Percentiles rank a stretch among this genome's conserved stretches.
Conservation (phyloP, 2,888 invertebrate genomes). For the Sinelater perroti region DNA sequence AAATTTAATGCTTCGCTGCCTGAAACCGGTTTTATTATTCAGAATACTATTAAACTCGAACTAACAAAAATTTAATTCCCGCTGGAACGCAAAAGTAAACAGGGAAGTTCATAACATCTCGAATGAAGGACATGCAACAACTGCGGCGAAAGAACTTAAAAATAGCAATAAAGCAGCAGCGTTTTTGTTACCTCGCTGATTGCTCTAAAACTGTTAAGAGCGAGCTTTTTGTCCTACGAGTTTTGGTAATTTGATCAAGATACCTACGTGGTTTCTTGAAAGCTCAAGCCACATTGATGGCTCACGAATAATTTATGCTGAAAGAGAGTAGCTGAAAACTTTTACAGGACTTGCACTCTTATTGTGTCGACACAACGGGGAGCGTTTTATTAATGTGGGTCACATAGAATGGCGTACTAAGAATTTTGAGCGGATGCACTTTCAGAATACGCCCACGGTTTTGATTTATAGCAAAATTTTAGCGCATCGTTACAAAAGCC, state of each 20-base stretch:
- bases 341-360: constrained; percentile 41
- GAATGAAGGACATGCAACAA: too few relatives aligned
- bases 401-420: constrained; percentile 25
- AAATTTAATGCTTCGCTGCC: constrained; percentile 28
- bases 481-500: background rate
- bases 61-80: too few relatives aligned
- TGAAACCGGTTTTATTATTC: constrained; percentile 26
- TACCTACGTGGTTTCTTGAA: constrained; percentile 53
- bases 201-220: constrained; percentile 37
- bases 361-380: constrained; percentile 32
- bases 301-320: constrained; percentile 56
- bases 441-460: constrained; percentile 10
- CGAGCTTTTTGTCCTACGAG: constrained; percentile 48
- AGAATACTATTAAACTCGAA: too few relatives aligned
- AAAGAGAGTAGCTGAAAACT: constrained; percentile 56
- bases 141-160: constrained; percentile 24
- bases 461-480: constrained; percentile 25
- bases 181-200: constrained; percentile 31
- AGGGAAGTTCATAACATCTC: too few relatives aligned
- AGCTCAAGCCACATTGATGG: constrained; percentile 55
- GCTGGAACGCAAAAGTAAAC: too few relatives aligned
- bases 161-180: constrained; percentile 26
- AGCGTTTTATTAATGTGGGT: constrained; percentile 40
- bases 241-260: constrained; percentile 56
- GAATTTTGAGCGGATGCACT: constrained; percentile 18